These are phyloP conservation scores for Pemphredon lugubris DNA, from an alignment of 2,888 invertebrate genomes.

Conservation along the genomic window DNA sequence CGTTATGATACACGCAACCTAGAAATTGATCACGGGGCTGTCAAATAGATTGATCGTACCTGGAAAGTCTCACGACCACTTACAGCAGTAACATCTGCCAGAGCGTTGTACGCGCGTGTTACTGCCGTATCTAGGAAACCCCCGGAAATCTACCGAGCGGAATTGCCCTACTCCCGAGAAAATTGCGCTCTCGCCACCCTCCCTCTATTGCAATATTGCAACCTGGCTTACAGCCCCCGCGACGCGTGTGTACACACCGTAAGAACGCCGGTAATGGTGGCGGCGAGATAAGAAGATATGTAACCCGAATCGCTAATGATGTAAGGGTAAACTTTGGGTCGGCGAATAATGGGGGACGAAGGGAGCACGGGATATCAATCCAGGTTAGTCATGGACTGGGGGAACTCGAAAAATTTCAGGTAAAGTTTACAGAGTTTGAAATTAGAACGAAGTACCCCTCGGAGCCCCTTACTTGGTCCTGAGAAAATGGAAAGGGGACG, in stretches of 20 bases:
- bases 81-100: slow-evolving; percentile 36
- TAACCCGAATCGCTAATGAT: slow-evolving; percentile 32
- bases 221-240: not conserved
- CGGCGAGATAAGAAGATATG: slow-evolving; percentile 39
- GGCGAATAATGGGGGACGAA: not conserved
- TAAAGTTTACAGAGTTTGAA: not conserved
- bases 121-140: slow-evolving; percentile 17
- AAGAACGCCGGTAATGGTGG: slow-evolving; percentile 4
- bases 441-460: no score
- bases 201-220: slow-evolving; percentile 7
- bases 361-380: not conserved
- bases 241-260: not conserved
- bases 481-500: no score
- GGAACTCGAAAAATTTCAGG: no score
- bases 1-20: not conserved
- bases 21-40: slow-evolving; percentile 37
- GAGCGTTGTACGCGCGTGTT: slow-evolving; percentile 12
- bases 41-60: slow-evolving; percentile 33
- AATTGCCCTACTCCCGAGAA: slow-evolving; percentile 20
- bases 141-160: slow-evolving; percentile 20
- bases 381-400: no score
- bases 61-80: slow-evolving; percentile 32
- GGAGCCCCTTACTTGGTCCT: no score
- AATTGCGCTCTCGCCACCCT: slow-evolving; percentile 14
- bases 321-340: not conserved